Conservation (phyloP, 2,888 invertebrate genomes). For the Macaria liturata region DNA sequence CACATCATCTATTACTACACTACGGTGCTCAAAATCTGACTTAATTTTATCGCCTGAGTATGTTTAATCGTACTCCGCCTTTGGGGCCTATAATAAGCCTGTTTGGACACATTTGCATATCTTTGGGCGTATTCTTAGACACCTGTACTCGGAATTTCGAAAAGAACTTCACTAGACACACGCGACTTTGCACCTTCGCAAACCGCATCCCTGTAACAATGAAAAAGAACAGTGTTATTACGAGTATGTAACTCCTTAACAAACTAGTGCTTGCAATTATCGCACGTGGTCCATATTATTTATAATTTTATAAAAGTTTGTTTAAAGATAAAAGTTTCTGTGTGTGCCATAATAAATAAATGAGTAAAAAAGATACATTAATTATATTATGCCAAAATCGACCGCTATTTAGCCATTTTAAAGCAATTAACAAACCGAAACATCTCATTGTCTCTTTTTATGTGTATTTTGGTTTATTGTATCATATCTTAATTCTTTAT, state of each 20-base stretch:
- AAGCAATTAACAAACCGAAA: neutral
- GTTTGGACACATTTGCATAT: conserved; percentile 26
- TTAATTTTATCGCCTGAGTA: conserved; percentile 25
- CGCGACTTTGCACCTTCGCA: conserved; percentile 46
- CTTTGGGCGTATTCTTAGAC: conserved; percentile 37
- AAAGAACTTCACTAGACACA: conserved; percentile 47
- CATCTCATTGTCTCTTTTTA: neutral
- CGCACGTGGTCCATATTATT: no score
- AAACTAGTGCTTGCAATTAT: no score
- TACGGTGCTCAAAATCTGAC: no score
- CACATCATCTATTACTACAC: no score
- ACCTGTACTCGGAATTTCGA: conserved; percentile 45
- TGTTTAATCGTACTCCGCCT: conserved; percentile 31
- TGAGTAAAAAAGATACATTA: neutral
- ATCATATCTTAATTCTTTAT: no score
- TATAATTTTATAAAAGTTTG: no score
- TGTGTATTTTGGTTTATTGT: neutral
- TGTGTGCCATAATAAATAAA: neutral
- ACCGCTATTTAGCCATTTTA: no score
- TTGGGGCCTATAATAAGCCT: conserved; percentile 28
- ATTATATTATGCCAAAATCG: neutral
- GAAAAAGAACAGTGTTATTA: neutral
- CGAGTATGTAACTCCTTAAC: no score
- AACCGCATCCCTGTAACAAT: conserved; percentile 53
- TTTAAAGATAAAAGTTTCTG: no score